Evolutionary conservation across 2,888 invertebrate species (phyloP), one percentile per base, ranked within the genome.

Genomic region (Tenthredo amoena): DNA sequence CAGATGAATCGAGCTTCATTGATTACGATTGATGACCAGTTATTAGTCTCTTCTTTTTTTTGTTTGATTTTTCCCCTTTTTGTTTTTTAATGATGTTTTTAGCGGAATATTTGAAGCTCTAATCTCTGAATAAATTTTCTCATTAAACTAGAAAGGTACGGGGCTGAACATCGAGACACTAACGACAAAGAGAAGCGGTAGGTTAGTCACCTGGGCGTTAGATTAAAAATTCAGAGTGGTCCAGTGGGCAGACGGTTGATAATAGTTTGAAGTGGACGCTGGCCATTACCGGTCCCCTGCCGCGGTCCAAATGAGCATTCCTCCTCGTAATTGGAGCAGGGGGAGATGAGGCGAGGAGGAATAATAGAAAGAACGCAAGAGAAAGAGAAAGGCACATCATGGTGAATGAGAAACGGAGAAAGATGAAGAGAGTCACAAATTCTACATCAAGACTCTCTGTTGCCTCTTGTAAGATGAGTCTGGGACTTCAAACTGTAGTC

Each of bases 241-340:
- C 77, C 71, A 84, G 65, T 85, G 76, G 84, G 81, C 65, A 76
- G 72, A 77, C 77, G 89, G 87, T 89, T 90, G 90, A 92, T 91
- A 91, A 91, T 91, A 91, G 91, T 91, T 91, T 91, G 87, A 89
- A 92, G 91, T 91, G 91, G 88, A 89, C 87, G 89, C 88, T 91
- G 91, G 90, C 91, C 91, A 90, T 92, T 91, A 91, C 87, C 87
- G 84, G 89, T 88, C 89, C 90, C 91, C 91, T 87, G 90, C 86
- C 88, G 90, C 86, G 89, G 89, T 87, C 88, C 90, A 91, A 92
- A 92, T 92, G 92, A 92, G 91, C 92, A 92, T 92, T 92, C 92
- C 92, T 90, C 87, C 89, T 89, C 88, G 91, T 92, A 92, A 92
- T 92, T 92, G 92, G 91, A 91, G 91, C 91, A 89, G 90, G 88